phyloP scores from a whole-genome alignment of 2,113 vertebrate genomes.

The Elachura formosa region DNA sequence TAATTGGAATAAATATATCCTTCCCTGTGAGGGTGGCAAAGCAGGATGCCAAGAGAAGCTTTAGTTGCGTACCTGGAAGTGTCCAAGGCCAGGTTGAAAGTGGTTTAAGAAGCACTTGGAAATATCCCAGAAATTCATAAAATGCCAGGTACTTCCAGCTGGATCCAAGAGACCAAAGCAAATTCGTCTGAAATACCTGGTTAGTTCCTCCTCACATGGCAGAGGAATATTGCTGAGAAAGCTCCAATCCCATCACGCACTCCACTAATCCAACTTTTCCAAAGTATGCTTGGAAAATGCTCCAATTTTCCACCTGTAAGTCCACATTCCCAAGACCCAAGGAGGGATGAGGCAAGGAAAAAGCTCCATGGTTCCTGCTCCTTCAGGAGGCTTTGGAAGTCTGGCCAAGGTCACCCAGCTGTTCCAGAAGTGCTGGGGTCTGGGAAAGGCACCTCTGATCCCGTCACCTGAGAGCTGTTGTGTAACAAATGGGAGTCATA shows the following conservation, averaged over 20 bases:
- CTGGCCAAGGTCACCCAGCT: neutral
- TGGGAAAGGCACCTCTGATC: neutral
- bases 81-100: neutral
- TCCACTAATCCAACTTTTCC: neutral
- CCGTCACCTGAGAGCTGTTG: neutral
- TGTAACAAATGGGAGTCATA: neutral
- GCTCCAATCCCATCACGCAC: neutral
- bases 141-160: neutral
- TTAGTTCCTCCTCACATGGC: fast-evolving
- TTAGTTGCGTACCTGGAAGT: neutral
- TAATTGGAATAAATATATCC: neutral
- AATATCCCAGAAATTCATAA: fast-evolving
- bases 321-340: neutral
- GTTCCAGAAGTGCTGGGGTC: neutral
- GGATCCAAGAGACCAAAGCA: neutral
- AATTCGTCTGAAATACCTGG: neutral
- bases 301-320: fast-evolving
- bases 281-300: neutral
- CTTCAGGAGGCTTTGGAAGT: neutral
- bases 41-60: too few relatives aligned
- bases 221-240: neutral
- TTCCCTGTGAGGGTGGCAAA: neutral
- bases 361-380: neutral
- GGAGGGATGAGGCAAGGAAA: neutral
- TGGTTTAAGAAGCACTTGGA: neutral